Conservation (phyloP, 2,888 invertebrate genomes). For the Hirtodrosophila alboralis region DNA sequence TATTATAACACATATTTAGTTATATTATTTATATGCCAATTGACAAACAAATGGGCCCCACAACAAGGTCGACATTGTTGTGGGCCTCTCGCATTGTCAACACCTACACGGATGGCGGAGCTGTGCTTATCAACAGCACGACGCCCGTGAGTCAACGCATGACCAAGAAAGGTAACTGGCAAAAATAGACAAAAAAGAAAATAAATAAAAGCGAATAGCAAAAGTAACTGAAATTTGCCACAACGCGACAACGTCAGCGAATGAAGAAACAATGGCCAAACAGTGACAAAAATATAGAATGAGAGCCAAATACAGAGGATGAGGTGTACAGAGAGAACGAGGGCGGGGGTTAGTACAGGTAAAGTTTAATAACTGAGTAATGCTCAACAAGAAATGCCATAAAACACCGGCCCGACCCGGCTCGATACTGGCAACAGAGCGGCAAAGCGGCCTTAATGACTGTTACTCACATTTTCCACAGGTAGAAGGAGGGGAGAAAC, state of each 20-base stretch:
- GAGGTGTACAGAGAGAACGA: background rate
- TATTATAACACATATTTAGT: conserved; percentile 4
- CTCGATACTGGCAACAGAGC: conserved; percentile 35
- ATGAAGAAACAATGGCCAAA: conserved; percentile 39
- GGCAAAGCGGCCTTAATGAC: conserved; percentile 70
- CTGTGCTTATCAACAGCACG: conserved; percentile 63
- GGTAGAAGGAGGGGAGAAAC: conserved; percentile 1
- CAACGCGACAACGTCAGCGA: conserved; percentile 56
- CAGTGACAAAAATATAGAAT: conserved; percentile 37
- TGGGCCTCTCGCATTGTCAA: conserved; percentile 35
- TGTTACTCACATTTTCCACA: conserved; percentile 30
- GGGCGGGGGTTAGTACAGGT: conserved; percentile 40
- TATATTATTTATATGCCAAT: conserved; percentile 29
- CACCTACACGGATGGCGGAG: conserved; percentile 56
- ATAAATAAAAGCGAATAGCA: conserved; percentile 33
- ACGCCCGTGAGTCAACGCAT: conserved; percentile 71
- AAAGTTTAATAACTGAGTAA: conserved; percentile 55
- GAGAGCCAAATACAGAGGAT: background rate
- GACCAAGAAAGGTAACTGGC: conserved; percentile 73
- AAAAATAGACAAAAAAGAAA: conserved; percentile 23
- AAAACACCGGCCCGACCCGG: conserved; percentile 58
- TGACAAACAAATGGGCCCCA: conserved; percentile 10
- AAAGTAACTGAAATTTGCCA: conserved; percentile 62
- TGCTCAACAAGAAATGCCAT: conserved; percentile 44
- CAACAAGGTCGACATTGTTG: conserved; percentile 54